Conservation (phyloP, 2,888 invertebrate genomes). For the Nysson spinosus region DNA sequence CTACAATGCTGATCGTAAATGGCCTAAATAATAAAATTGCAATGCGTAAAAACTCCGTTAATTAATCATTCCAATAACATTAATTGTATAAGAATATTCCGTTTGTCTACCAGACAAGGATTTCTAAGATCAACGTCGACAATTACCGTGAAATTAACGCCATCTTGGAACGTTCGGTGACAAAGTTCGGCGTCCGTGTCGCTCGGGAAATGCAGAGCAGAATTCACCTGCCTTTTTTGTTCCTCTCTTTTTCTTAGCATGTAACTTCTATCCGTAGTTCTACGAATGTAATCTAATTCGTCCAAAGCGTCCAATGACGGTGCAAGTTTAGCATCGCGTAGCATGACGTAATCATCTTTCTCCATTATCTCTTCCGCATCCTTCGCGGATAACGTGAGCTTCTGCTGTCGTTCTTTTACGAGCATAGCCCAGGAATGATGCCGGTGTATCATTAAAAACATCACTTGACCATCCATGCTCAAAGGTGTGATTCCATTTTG, state of each 20-base stretch:
- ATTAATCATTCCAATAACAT: neutral
- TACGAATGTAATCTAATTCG: constrained; percentile 74
- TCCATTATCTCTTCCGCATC: constrained; percentile 71
- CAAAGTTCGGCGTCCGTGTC: constrained; percentile 32
- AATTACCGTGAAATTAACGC: constrained; percentile 59
- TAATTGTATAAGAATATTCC: neutral
- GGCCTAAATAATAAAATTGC: constrained; percentile 22
- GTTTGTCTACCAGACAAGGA: too few species aligned
- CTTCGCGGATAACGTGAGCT: constrained; percentile 61
- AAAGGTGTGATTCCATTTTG: constrained; percentile 71
- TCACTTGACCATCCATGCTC: constrained; percentile 72
- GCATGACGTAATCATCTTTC: constrained; percentile 67
- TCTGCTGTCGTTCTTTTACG: constrained; percentile 71
- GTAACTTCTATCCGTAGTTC: constrained; percentile 75
- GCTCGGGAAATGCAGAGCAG: constrained; percentile 48
- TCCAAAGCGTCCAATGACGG: constrained; percentile 73
- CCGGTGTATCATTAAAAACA: constrained; percentile 70
- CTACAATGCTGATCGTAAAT: constrained; percentile 35
- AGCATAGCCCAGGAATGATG: constrained; percentile 72
- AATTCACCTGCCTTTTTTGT: constrained; percentile 55
- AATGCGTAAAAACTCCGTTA: neutral
- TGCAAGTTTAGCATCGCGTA: constrained; percentile 72
- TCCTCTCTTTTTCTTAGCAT: constrained; percentile 63
- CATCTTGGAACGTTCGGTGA: constrained; percentile 57
- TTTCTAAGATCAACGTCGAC: too few species aligned